phyloP scores from a whole-genome alignment of 1,140 invertebrate species.

The Danaus melanippus region DNA sequence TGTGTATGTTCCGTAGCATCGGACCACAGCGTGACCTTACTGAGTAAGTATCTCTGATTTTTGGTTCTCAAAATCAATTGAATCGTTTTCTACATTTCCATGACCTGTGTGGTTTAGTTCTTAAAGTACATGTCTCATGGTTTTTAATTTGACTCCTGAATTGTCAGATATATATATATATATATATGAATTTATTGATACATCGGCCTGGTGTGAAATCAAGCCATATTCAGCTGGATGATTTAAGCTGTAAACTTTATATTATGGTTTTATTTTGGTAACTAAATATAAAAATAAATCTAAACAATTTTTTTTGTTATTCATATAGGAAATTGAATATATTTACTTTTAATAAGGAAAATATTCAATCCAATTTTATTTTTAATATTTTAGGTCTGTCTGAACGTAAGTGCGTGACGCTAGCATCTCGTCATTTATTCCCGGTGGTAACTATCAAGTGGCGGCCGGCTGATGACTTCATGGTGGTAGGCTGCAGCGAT shows the following conservation, averaged over 20 bases:
- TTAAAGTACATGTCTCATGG: no score
- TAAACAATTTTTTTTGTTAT: no score
- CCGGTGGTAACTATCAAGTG: slow-evolving; percentile 97
- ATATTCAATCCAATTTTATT: not conserved
- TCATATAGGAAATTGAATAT: not conserved
- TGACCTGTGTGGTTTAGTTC: no score
- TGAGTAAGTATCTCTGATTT: slow-evolving; percentile 78
- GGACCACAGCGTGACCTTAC: slow-evolving; percentile 96
- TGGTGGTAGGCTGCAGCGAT: slow-evolving; percentile 98
- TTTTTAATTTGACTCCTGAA: no score
- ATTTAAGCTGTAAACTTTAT: no score
- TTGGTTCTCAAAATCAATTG: no score
- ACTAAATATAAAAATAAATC: no score
- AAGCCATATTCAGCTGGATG: no score
- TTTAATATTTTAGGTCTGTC: slow-evolving; percentile 75
- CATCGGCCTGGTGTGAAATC: no score
- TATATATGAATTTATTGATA: no score
- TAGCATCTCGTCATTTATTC: slow-evolving; percentile 96
- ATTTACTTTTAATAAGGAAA: not conserved
- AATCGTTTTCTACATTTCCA: not conserved
- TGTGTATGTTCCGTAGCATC: slow-evolving; percentile 97
- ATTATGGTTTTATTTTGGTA: no score
- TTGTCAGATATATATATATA: no score
- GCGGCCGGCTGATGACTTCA: slow-evolving; percentile 97
- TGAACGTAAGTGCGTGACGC: slow-evolving; percentile 94